Conservation (phyloP, 1,140 invertebrate species). For the Papilio machaon region DNA sequence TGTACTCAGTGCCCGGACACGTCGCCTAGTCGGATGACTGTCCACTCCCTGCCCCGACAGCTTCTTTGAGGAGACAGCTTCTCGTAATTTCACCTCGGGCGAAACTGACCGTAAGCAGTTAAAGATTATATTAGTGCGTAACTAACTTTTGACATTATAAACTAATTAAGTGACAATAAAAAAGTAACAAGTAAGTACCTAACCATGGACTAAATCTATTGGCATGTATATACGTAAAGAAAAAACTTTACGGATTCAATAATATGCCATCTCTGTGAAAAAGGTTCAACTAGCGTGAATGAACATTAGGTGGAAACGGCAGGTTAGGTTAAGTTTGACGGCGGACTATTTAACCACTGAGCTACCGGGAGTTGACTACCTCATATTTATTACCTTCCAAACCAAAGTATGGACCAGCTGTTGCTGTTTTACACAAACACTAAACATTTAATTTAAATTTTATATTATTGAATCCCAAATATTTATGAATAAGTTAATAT, state of each 20-base stretch:
- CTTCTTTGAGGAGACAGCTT: background rate
- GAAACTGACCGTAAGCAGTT: conserved; percentile 10
- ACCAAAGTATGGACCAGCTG: too few relatives aligned
- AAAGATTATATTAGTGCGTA: background rate
- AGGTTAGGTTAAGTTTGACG: background rate
- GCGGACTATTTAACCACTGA: background rate
- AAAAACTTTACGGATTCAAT: too few relatives aligned
- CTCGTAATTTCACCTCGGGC: background rate
- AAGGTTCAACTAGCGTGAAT: too few relatives aligned
- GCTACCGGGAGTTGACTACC: background rate
- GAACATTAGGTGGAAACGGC: too few relatives aligned
- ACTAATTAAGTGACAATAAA: background rate
- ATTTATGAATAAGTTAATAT: too few relatives aligned
- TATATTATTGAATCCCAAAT: too few relatives aligned
- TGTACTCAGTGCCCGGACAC: background rate
- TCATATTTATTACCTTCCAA: background rate
- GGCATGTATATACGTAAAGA: too few relatives aligned
- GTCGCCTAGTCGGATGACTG: conserved; percentile 1
- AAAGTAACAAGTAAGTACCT: too few relatives aligned
- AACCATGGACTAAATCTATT: too few relatives aligned
- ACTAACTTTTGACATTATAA: background rate
- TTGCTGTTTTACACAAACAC: too few relatives aligned
- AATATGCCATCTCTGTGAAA: too few relatives aligned
- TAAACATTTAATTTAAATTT: too few relatives aligned
- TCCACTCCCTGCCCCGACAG: background rate